A percentile compares a stretch with the other conserved stretches of the same genome.
These are phyloP conservation scores for Ctena decussata DNA, from an alignment of 2,888 invertebrate species.

Conservation along the genomic window DNA sequence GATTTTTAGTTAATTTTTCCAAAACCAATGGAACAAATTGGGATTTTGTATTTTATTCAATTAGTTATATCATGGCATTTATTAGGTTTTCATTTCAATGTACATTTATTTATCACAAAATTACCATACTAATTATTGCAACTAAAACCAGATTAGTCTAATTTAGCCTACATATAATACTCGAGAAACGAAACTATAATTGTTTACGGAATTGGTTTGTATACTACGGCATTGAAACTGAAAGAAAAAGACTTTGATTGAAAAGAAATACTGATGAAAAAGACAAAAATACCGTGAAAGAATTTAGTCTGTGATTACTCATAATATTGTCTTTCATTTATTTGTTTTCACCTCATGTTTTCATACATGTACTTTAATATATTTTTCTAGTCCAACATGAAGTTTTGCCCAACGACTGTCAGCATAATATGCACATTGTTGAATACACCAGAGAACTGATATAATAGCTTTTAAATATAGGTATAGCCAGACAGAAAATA, in stretches of 20 bases:
- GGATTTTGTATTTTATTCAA: not conserved
- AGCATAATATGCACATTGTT: not conserved
- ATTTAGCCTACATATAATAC: no score
- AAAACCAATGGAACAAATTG: not conserved
- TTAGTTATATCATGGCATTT: not conserved
- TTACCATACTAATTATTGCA: no score
- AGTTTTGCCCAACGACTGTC: not conserved
- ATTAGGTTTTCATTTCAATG: slow-evolving; percentile 6
- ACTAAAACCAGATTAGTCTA: no score
- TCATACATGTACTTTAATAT: not conserved
- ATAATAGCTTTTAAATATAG: no score
- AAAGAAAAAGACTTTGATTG: no score
- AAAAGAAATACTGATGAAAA: no score
- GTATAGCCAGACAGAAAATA: no score
- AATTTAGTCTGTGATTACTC: not conserved
- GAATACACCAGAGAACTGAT: no score
- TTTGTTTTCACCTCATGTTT: not conserved
- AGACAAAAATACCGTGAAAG: no score
- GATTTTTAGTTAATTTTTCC: not conserved
- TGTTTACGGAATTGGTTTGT: no score
- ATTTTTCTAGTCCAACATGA: slow-evolving; percentile 6
- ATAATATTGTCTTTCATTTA: not conserved
- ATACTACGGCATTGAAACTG: no score
- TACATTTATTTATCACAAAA: slow-evolving; percentile 2
- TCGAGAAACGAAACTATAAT: no score